Percentiles rank a stretch among this genome's conserved stretches.
phyloP scores from a whole-genome alignment of 2,797 vertebrate genomes.

The Heterohyrax brucei region DNA sequence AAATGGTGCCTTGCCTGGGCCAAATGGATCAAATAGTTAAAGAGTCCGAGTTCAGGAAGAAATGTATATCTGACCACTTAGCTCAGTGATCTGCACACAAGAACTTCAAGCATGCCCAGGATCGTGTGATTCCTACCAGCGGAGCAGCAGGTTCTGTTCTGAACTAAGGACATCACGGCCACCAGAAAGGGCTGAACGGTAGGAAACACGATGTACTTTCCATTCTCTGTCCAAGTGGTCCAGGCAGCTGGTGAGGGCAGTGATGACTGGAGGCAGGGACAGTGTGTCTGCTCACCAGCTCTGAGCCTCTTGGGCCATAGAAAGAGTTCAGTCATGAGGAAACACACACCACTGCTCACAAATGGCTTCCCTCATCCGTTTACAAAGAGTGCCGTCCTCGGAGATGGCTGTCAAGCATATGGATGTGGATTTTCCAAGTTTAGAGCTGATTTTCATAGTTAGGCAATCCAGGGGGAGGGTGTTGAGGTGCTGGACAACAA shows the following conservation, averaged over 20 bases:
- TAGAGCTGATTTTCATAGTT: not conserved
- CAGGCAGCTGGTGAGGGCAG: slow-evolving; percentile 75
- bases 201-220: slow-evolving; percentile 76
- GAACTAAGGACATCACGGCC: slow-evolving; percentile 24
- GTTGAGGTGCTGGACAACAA: not conserved
- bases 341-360: slow-evolving; percentile 26
- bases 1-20: not conserved
- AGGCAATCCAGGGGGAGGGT: no score
- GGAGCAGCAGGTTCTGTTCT: not conserved
- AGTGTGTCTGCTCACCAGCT: slow-evolving; percentile 60
- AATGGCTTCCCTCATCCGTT: not conserved
- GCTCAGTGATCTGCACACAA: rapidly evolving
- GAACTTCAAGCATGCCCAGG: rapidly evolving
- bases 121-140: not conserved
- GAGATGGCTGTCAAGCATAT: not conserved
- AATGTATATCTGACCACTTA: not conserved
- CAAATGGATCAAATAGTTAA: not conserved
- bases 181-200: slow-evolving; percentile 53
- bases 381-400: not conserved
- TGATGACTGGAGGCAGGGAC: slow-evolving; percentile 52
- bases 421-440: slow-evolving; percentile 13
- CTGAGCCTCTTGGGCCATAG: slow-evolving; percentile 37
- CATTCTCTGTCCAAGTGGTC: not conserved
- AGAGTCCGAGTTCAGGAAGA: not conserved
- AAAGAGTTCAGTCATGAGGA: slow-evolving; percentile 67